phyloP scores from a whole-genome alignment of 2,113 vertebrate genomes.

The Diglossa brunneiventris region DNA sequence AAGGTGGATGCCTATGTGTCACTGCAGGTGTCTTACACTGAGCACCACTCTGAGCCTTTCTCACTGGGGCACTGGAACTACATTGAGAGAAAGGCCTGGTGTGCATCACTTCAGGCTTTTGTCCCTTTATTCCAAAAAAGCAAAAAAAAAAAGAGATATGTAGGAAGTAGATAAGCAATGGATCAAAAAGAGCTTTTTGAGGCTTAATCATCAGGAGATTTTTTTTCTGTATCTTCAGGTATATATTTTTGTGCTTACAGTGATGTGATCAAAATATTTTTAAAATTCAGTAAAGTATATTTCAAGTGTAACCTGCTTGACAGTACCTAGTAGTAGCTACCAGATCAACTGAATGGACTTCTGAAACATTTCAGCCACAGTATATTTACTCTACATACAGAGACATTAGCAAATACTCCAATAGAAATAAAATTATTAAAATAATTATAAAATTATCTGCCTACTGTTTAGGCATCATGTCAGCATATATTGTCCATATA shows the following conservation, averaged over 20 bases:
- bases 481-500: neutral
- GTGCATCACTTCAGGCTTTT: neutral
- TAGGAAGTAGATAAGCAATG: neutral
- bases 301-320: neutral
- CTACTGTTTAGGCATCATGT: neutral
- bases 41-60: neutral
- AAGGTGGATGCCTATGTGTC: neutral
- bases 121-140: neutral
- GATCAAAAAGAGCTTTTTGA: neutral
- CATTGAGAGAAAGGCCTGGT: rapidly evolving
- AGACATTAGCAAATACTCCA: neutral
- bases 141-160: no score
- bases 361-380: neutral
- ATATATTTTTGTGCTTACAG: neutral
- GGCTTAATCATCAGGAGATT: neutral
- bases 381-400: neutral
- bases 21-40: neutral
- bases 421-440: neutral
- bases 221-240: neutral
- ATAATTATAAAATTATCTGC: neutral
- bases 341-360: neutral
- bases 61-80: neutral
- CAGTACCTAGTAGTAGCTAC: neutral
- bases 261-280: neutral
- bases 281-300: neutral